Evolutionary conservation across 2,797 vertebrate genomes (phyloP), one percentile per base, ranked within the genome.

Genomic region (Poeciliopsis presidionis): DNA sequence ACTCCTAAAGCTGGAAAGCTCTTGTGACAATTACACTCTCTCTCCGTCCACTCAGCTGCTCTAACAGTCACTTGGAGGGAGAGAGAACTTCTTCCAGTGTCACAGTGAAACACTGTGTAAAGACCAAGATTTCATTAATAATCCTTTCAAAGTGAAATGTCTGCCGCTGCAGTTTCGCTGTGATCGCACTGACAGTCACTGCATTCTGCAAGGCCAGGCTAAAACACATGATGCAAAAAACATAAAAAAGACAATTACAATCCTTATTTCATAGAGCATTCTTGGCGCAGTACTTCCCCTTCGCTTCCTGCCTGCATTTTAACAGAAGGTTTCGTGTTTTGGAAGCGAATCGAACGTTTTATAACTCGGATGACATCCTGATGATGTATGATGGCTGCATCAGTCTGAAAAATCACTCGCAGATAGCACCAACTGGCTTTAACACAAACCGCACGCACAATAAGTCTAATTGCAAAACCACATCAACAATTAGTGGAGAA

Each of bases 81-180:
- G 82, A 88, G 78, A 81, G 81, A 92, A 90, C 57, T 84, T 90
- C 88, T 86, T 86, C 83, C 86, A 90, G 78, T 92, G 90, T 91
- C 86, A 89, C 80, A 85, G 78, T 75, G 86, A 91, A 90, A 92
- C 84, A 86, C 82, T 88, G 85, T 89, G 83, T 89, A 89, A 91
- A 91, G 88, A 92, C 87, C 82, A 81, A 93, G 85, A 90, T 93
- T 93, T 93, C 86, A 93, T 92, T 92, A 93, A 92, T 93, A 92
- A 94, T 91, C 89, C 90, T 88, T 93, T 93, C 87, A 92, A 92
- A 91, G 89, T 91, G 90, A 92, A 92, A 89, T 76, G 84, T 91
- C 90, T 90, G 86, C 80, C 88, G 88, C 85, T 85, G 90, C 91
- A 88, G 84, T 91, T 90, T 92, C 80, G 84, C 78, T 84, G 79